Base-by-base conservation (phyloP, 1,140 invertebrate species). In the Cotesia typhae region DNA sequence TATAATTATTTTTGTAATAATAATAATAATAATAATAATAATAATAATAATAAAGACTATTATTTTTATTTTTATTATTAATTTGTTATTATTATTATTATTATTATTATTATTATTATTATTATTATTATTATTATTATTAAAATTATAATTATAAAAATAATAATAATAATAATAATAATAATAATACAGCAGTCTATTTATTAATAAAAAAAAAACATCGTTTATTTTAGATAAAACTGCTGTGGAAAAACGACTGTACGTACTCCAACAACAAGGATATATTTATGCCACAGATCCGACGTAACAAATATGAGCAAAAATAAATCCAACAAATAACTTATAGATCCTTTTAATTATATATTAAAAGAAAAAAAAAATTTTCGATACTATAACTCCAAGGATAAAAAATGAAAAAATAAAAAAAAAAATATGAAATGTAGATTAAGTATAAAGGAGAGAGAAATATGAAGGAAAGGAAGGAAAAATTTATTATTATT, bases 221-320 rank as follows among this genome's bases (percentile, higher is more conserved):
- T 14, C 60, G 17, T 66, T 78, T 81, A n/a, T 89, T 89, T 52
- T 83, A 95, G 95, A 98, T 88, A 96, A 96, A 88, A 94, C 95
- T 81, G 95, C 95, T 9, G 96, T 98, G 28, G 96, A 98, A 81
- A 96, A 94, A 83, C 89, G 96, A 67, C 88, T 98, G 14, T 93
- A 90, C 78, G 92, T 96, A 75, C 89, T 98, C 68, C 94, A 96
- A 82, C 91, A 94, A 79, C 93, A 95, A 89, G 94, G 94, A 41
- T 94, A 92, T 78, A 94, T 95, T 61, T 93, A 93, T 76, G 89
- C 91, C 61, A 92, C 90, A 61, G 90, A 91, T 84, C 85, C 87
- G 55, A 88, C 88, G 86, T 89, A 88, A 82, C 84, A 80, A 52
- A 66, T 7, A 17, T 55, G 12, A 55, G 81, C 79, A 81, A 82